A percentile compares a stretch with the other conserved stretches of the same genome.
Conservation (phyloP, 2,113 vertebrate species). For the Setophaga petechia region DNA sequence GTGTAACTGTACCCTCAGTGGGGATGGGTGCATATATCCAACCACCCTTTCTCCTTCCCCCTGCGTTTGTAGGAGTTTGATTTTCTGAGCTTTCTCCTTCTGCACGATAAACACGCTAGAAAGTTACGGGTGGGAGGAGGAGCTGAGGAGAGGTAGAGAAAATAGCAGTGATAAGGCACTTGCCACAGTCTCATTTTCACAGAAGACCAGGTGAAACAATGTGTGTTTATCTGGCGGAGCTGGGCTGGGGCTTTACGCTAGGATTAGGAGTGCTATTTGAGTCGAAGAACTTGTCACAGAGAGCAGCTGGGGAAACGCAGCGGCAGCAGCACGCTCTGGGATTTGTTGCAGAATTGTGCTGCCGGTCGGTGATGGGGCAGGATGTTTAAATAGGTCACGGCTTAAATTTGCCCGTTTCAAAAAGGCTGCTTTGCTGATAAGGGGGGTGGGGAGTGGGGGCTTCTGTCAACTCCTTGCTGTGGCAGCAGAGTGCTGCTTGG, state of each 20-base stretch:
- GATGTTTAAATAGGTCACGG: background rate
- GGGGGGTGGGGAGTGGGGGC: background rate
- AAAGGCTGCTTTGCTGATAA: background rate
- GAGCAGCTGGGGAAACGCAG: background rate
- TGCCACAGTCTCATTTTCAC: background rate
- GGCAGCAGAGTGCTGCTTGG: background rate
- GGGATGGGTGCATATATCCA: background rate
- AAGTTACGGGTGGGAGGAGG: conserved; percentile 17
- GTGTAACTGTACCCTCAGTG: background rate
- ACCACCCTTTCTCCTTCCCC: background rate
- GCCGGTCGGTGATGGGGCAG: background rate
- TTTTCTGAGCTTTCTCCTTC: conserved; percentile 32
- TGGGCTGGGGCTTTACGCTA: background rate
- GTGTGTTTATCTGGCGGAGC: background rate
- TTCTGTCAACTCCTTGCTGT: background rate
- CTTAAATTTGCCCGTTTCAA: background rate
- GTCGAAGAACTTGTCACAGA: background rate
- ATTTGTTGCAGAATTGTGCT: background rate
- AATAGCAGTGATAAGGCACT: background rate
- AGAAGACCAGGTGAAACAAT: background rate
- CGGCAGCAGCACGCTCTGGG: background rate
- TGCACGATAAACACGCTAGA: background rate
- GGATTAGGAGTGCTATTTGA: background rate
- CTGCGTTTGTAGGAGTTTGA: background rate
- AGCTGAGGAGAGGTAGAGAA: background rate